A percentile compares a stretch with the other conserved stretches of the same genome.
Evolutionary conservation across 2,888 invertebrate genomes (phyloP).

Genomic region (Ashinkailepas kermadecensis): DNA sequence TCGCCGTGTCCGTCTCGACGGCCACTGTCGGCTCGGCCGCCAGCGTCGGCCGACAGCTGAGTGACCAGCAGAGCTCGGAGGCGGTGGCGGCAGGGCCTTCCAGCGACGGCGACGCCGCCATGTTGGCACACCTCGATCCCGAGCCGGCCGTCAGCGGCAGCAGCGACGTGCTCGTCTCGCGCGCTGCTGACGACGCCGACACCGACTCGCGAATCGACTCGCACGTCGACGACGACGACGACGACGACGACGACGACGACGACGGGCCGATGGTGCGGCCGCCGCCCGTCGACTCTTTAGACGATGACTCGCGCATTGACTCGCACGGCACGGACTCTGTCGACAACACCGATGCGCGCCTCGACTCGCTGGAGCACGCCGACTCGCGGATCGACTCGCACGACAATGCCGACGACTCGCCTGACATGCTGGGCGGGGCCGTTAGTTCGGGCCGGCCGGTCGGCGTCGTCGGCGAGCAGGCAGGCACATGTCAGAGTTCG

Average conservation of each 20-base stretch:
- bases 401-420: conserved; percentile 9
- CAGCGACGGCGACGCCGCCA: background rate
- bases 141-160: conserved; percentile 19
- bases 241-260: background rate
- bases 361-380: background rate
- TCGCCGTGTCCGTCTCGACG: background rate
- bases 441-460: background rate
- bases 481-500: conserved; percentile 7
- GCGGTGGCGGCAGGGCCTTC: background rate
- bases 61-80: conserved; percentile 15
- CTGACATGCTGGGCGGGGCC: background rate
- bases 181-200: background rate
- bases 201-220: conserved; percentile 13
- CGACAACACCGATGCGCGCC: background rate
- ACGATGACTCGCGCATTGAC: conserved; percentile 18
- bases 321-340: conserved; percentile 15
- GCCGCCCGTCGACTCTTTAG: background rate
- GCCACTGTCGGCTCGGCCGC: background rate
- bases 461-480: background rate
- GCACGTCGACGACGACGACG: conserved; percentile 12
- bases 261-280: background rate
- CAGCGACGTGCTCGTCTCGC: conserved; percentile 8
- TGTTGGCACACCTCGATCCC: background rate
- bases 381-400: conserved; percentile 21
- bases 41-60: background rate